Evolutionary conservation across 64 coral and sea anemone genomes (phyloP), one percentile per base, ranked within the genome.

Genomic region (Porites australiensis): DNA sequence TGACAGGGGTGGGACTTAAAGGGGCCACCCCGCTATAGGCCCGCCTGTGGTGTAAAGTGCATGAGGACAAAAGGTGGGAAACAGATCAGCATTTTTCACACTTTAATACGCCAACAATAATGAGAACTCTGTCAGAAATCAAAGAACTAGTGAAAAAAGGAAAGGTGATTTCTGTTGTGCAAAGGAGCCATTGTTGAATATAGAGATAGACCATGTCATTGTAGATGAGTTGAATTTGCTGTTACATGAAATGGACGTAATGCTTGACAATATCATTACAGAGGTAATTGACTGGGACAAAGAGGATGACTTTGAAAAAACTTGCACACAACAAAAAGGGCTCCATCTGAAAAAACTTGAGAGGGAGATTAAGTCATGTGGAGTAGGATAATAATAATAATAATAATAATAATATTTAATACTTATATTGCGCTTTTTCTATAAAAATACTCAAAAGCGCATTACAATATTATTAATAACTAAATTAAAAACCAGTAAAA

Each of bases 101-200:
- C 50, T 61, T 80, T 80, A 79, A 80, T 80, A 15, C 77, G 16
- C 45, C 63, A 50, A 50, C 79, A 52, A 50, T 80, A 37, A 45
- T 43, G 19, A 82, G 77, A 79, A 66, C 58, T 10, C 47, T 90
- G 19, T 13, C 11, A n/a, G 71, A 72, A 75, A 77, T 88, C 8
- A 86, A 62, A 3, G 52, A 88, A 13, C 12, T 62, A 5, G 70
- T 58, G 37, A 57, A 88, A 12, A 61, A 77, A 89, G 23, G 10
- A 27, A 89, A 60, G 87, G 27, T 60, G 57, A 89, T 47, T 89
- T 77, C 46, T 74, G 87, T 72, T 89, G 87, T 60, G 70, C 20
- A 2, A 23, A 89, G 55, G 52, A 73, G 44, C 87, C 72, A 45
- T 44, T 89, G 3, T 19, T 89, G 2, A 27, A 73, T 13, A 89